phyloP scores from a whole-genome alignment of 2,888 invertebrate species.

The Furcula furcula region DNA sequence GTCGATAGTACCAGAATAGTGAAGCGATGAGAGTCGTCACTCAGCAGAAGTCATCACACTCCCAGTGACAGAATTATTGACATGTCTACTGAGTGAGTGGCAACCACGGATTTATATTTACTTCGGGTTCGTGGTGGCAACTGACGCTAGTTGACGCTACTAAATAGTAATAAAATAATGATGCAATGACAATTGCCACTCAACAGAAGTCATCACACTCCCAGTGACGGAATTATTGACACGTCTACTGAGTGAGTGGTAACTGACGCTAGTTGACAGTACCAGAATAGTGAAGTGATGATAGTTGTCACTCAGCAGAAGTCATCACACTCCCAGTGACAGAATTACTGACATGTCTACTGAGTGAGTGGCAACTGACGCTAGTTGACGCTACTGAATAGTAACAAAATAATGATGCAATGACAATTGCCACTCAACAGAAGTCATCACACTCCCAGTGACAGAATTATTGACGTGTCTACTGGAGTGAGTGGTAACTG shows the following conservation, averaged over 20 bases:
- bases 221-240: conserved; percentile 20
- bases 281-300: not conserved
- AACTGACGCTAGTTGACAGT: not conserved
- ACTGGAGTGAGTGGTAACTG: conserved; percentile 13
- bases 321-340: conserved; percentile 25
- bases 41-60: conserved; percentile 3
- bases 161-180: not conserved
- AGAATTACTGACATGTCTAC: conserved; percentile 23
- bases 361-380: conserved; percentile 15
- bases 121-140: conserved; percentile 12
- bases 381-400: not conserved
- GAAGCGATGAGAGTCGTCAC: not conserved
- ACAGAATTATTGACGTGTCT: conserved; percentile 16
- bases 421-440: not conserved
- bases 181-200: not conserved
- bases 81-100: conserved; percentile 12
- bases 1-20: not conserved
- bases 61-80: conserved; percentile 14
- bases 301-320: not conserved
- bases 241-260: conserved; percentile 16
- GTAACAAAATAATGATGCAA: not conserved
- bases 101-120: not conserved
- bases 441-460: conserved; percentile 17
- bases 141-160: conserved; percentile 1
- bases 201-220: conserved; percentile 6